Conservation (phyloP, 2,888 invertebrate genomes). For the Mechanitis messenoides region DNA sequence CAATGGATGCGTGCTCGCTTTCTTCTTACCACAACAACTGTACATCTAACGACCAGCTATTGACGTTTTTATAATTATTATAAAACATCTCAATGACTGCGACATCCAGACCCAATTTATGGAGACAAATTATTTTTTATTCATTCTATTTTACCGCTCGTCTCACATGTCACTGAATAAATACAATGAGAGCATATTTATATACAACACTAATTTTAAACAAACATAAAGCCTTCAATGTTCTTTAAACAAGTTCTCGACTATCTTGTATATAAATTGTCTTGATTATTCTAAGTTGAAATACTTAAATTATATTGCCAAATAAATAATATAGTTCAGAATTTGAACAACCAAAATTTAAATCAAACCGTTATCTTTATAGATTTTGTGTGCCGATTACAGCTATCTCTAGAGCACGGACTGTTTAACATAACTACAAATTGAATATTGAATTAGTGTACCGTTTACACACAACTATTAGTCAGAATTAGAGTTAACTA, state of each 20-base stretch:
- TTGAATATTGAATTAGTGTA: slow-evolving; percentile 29
- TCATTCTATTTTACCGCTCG: slow-evolving; percentile 7
- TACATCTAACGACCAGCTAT: slow-evolving; percentile 12
- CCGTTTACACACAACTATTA: slow-evolving; percentile 30
- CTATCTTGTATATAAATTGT: not conserved
- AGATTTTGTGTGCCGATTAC: slow-evolving; percentile 5
- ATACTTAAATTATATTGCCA: slow-evolving; percentile 3
- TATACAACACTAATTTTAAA: no score
- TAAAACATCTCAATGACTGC: slow-evolving; percentile 19
- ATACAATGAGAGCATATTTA: no score
- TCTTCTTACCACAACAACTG: slow-evolving; percentile 24
- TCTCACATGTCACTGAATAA: not conserved
- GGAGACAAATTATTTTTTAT: slow-evolving; percentile 18
- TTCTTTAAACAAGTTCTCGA: no score
- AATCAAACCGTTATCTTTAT: slow-evolving; percentile 6
- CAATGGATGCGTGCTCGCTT: slow-evolving; percentile 41
- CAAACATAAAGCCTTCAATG: no score
- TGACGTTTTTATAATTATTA: slow-evolving; percentile 28
- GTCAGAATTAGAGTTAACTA: slow-evolving; percentile 38
- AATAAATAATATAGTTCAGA: slow-evolving; percentile 5
- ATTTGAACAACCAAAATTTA: not conserved
- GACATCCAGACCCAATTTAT: slow-evolving; percentile 13
- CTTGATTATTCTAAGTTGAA: slow-evolving; percentile 1
- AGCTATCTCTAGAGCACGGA: slow-evolving; percentile 3
- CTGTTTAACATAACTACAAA: slow-evolving; percentile 26